These are phyloP conservation scores for Macroglossus sobrinus DNA, from an alignment of 2,113 vertebrate species.

Conservation along the genomic window DNA sequence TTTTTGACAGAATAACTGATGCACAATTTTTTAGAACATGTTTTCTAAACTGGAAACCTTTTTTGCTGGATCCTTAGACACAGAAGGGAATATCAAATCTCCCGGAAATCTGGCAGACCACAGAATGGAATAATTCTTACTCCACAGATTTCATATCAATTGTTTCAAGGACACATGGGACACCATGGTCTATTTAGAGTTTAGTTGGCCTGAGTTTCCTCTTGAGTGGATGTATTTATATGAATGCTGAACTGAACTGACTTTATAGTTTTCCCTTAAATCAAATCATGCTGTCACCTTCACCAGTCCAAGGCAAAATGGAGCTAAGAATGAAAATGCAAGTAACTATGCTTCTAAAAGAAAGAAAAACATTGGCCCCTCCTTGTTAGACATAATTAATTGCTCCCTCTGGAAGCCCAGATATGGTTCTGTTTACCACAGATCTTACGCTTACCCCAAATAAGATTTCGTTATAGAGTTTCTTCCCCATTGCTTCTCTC, in stretches of 20 bases:
- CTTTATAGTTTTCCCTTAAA: constrained; percentile 31
- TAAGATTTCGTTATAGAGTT: background rate
- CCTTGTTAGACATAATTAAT: background rate
- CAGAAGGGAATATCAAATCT: constrained; percentile 69
- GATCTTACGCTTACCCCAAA: background rate
- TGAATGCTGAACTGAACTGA: constrained; percentile 24
- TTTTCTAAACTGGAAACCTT: constrained; percentile 48
- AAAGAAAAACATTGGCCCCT: background rate
- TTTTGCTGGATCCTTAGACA: constrained; percentile 19
- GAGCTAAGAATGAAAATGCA: background rate
- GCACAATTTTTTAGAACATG: constrained; percentile 40
- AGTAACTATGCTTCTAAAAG: background rate
- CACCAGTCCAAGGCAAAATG: background rate
- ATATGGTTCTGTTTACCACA: background rate
- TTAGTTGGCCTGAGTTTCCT: constrained; percentile 50
- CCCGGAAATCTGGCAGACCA: constrained; percentile 61
- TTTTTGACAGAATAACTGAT: constrained; percentile 58
- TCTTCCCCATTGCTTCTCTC: background rate
- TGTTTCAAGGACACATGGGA: constrained; percentile 64
- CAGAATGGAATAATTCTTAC: constrained; percentile 64
- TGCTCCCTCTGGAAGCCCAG: background rate
- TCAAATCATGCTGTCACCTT: background rate
- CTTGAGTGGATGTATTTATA: constrained; percentile 49
- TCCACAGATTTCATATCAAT: constrained; percentile 69
- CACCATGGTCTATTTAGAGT: constrained; percentile 61